Conservation (phyloP, 2,113 vertebrate genomes). For the Dromaius novaehollandiae region DNA sequence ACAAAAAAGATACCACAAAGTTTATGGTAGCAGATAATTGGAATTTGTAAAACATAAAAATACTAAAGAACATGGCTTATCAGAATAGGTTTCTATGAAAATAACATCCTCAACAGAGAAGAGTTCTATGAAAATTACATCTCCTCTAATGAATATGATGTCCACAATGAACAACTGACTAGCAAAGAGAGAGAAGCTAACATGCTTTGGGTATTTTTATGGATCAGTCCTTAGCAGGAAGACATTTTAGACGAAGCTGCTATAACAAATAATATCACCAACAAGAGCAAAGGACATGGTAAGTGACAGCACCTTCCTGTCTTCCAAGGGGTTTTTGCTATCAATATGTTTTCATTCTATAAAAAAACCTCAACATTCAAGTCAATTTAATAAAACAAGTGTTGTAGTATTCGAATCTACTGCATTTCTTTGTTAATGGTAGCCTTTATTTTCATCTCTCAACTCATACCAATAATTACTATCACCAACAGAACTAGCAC, state of each 20-base stretch:
- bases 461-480: neutral
- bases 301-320: neutral
- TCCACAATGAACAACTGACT: neutral
- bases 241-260: neutral
- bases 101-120: neutral
- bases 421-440: neutral
- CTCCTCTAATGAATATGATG: neutral
- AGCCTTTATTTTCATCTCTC: slow-evolving; percentile 14
- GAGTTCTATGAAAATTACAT: neutral
- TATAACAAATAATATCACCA: neutral
- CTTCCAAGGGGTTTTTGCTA: neutral
- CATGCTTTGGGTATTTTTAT: neutral
- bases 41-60: slow-evolving; percentile 1
- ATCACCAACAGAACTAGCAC: neutral
- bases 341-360: neutral
- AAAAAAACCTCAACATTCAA: neutral
- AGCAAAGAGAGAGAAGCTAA: neutral
- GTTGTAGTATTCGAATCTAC: neutral
- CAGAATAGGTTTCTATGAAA: neutral
- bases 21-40: neutral
- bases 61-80: neutral
- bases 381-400: neutral
- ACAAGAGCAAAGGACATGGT: neutral
- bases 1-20: neutral
- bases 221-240: neutral